Evolutionary conservation across 1,140 invertebrate genomes (phyloP).

Genomic region (Penaeus vannamei): DNA sequence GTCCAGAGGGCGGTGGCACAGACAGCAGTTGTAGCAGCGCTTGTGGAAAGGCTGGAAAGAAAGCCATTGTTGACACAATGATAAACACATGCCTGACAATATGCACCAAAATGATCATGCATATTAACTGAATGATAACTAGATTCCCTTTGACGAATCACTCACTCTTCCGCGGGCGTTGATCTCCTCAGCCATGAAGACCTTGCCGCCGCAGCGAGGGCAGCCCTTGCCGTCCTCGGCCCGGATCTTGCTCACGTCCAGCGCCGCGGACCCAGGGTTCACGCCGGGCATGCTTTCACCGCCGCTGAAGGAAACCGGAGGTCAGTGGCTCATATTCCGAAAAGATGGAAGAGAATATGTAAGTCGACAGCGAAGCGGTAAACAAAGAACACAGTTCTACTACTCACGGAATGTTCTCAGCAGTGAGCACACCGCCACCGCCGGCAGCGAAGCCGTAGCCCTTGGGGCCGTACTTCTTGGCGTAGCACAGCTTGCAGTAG

Average conservation of each 20-base stretch:
- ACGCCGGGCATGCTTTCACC: slow-evolving; percentile 57
- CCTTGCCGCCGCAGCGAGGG: slow-evolving; percentile 91
- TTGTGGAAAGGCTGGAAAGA: slow-evolving; percentile 77
- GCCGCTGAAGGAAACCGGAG: slow-evolving; percentile 45
- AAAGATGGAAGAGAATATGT: not conserved
- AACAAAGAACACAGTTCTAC: too few relatives aligned
- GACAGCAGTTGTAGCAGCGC: slow-evolving; percentile 91
- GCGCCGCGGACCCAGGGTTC: slow-evolving; percentile 41
- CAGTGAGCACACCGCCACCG: slow-evolving; percentile 75
- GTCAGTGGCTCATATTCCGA: not conserved
- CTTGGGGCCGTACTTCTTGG: slow-evolving; percentile 88
- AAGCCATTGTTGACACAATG: not conserved
- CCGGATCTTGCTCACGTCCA: slow-evolving; percentile 81
- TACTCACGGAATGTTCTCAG: slow-evolving; percentile 68
- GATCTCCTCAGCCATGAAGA: slow-evolving; percentile 95
- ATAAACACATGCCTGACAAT: not conserved
- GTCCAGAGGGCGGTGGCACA: slow-evolving; percentile 94
- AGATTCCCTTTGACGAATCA: not conserved
- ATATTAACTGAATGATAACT: too few relatives aligned
- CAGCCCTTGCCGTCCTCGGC: slow-evolving; percentile 90
- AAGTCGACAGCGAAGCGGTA: too few relatives aligned
- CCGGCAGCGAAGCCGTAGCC: slow-evolving; percentile 85
- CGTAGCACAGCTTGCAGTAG: slow-evolving; percentile 90
- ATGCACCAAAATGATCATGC: too few relatives aligned
- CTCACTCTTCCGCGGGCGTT: slow-evolving; percentile 76